Base-by-base conservation (phyloP, 1,140 invertebrate species). In the Drosophila mauritiana region DNA sequence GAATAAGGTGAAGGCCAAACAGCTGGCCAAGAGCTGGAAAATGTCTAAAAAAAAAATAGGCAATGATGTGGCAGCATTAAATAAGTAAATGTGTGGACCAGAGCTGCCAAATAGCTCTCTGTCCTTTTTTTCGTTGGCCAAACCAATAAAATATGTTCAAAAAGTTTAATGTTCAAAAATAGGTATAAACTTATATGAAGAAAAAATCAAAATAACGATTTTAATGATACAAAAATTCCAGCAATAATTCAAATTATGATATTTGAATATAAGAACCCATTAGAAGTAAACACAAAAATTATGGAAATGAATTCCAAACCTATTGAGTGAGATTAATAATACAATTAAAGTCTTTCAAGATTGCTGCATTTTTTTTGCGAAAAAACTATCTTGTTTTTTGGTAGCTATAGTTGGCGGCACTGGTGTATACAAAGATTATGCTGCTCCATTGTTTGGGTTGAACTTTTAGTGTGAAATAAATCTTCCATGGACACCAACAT, bases 391-490 rank as follows among this genome's bases (percentile, higher is more conserved):
- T 15, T 7, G 6, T 48, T 4, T 48, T 46, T n/a, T 25, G n/a
- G 10, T 15, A 31, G 4, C 15, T 7, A 11, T 15, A 31, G 46
- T 15, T n/a, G 22, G 1, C 49, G 34, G n/a, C 27, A 17, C 49
- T 51, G 49, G 61, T 70, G 62, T 83, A 64, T 45, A 58, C 65
- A 77, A 20, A 54, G 48, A 57, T 13, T 20, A 51, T 61, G 52
- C 54, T 31, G 10, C 12, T 27, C 37, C 39, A 63, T 70, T 78
- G 75, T 78, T 73, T 54, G 53, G 61, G 45, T 65, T 77, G 61
- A 85, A 74, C 55, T 80, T 85, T 85, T 61, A 73, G 77, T 85
- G 81, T 85, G 81, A 85, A 83, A 85, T 85, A 85, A 85, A 85
- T 85, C 81, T 79, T 83, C 54, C 72, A 63, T 54, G 77, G 80